phyloP scores from a whole-genome alignment of 2,113 vertebrate species.

The Chamaetylas fuelleborni region DNA sequence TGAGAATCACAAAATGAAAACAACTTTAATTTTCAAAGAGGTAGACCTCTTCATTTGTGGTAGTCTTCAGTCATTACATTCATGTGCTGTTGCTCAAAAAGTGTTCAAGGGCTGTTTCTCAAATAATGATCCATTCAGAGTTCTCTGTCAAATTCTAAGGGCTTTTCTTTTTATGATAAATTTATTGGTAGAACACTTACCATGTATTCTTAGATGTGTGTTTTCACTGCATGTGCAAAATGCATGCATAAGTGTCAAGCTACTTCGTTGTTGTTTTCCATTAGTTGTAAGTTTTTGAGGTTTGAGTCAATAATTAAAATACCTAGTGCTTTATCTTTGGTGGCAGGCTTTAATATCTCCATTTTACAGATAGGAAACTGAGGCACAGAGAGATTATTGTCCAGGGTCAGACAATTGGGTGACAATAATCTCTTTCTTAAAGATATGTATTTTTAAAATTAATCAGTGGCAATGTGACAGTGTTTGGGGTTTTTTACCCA shows the following conservation, averaged over 20 bases:
- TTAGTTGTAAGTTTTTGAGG: neutral
- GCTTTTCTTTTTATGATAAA: neutral
- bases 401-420: neutral
- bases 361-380: constrained; percentile 12
- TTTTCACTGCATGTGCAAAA: neutral
- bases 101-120: neutral
- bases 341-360: neutral
- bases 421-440: neutral
- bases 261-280: neutral
- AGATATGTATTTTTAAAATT: neutral
- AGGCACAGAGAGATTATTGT: neutral
- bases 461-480: neutral
- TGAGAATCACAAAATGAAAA: neutral
- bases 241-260: neutral
- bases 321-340: neutral
- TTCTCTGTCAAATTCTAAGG: neutral
- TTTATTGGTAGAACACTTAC: neutral
- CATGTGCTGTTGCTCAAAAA: neutral
- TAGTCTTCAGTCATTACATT: neutral
- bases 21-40: neutral
- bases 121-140: neutral
- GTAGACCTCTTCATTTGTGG: neutral
- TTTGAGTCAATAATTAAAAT: neutral
- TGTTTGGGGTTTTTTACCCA: neutral
- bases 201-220: neutral